These are phyloP conservation scores for Blennius ocellaris DNA, from an alignment of 2,113 vertebrate species.

Conservation along the genomic window DNA sequence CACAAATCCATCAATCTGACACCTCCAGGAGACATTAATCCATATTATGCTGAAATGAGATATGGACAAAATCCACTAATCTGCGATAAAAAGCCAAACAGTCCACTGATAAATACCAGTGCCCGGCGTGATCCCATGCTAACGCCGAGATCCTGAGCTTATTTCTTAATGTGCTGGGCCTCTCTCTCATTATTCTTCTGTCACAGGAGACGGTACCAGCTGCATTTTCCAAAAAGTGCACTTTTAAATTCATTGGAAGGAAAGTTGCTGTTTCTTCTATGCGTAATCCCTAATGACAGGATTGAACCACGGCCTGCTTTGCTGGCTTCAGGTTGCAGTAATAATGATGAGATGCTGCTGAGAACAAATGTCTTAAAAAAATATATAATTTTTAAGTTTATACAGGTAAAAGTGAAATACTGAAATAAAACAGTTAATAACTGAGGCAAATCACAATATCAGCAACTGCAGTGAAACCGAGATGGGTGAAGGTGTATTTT, in stretches of 20 bases:
- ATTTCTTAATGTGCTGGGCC: slow-evolving; percentile 30
- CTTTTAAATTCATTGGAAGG: neutral
- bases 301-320: neutral
- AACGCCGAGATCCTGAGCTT: slow-evolving; percentile 15
- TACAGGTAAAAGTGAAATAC: slow-evolving; percentile 1
- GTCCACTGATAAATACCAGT: slow-evolving; percentile 7
- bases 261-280: neutral
- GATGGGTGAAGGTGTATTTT: slow-evolving; percentile 22
- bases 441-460: too few relatives aligned
- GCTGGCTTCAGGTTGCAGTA: neutral
- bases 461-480: slow-evolving; percentile 33
- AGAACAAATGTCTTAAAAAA: slow-evolving; percentile 8
- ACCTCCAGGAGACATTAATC: slow-evolving; percentile 40
- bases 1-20: slow-evolving; percentile 39
- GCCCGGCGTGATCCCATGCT: slow-evolving; percentile 26
- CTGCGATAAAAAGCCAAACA: slow-evolving; percentile 43
- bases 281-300: neutral
- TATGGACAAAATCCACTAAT: slow-evolving; percentile 16
- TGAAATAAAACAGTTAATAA: slow-evolving; percentile 9
- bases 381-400: slow-evolving; percentile 6
- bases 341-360: slow-evolving; percentile 11
- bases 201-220: slow-evolving; percentile 10
- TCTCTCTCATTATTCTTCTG: slow-evolving; percentile 56
- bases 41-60: slow-evolving; percentile 27
- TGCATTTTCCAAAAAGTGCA: slow-evolving; percentile 1